Percentiles rank a stretch among this genome's conserved stretches.
Conservation (phyloP, 2,113 vertebrate species). For the Cynopterus brachyotis region DNA sequence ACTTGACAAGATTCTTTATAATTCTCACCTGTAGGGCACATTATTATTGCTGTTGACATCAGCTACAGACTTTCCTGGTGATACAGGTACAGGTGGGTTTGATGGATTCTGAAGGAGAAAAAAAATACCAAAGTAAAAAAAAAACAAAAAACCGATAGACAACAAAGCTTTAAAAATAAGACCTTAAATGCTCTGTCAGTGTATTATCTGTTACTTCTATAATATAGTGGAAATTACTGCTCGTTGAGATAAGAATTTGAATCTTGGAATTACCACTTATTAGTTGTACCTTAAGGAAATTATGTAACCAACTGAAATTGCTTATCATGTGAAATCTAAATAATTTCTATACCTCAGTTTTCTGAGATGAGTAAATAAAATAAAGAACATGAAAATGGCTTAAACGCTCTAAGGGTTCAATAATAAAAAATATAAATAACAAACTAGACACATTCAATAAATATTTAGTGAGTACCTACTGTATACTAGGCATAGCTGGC, state of each 20-base stretch:
- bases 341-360: neutral
- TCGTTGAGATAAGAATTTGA: neutral
- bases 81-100: conserved; percentile 76
- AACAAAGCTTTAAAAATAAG: neutral
- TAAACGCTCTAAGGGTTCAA: neutral
- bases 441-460: neutral
- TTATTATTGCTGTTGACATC: conserved; percentile 76
- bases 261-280: neutral
- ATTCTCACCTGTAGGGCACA: conserved; percentile 79
- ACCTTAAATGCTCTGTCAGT: neutral
- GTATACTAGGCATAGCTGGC: neutral
- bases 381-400: neutral
- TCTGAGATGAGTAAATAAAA: neutral
- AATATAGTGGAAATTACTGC: neutral
- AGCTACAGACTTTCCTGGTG: conserved; percentile 80
- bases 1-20: neutral
- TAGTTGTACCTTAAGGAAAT: neutral
- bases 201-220: neutral
- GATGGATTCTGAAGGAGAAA: conserved; percentile 55
- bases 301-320: neutral
- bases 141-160: conserved; percentile 19
- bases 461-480: neutral
- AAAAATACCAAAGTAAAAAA: conserved; percentile 51
- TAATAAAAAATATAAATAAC: neutral
- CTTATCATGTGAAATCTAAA: neutral